Percentiles rank a stretch among this genome's conserved stretches.
phyloP scores from a whole-genome alignment of 2,797 vertebrate genomes.

The Dendrocincla tyrannina region DNA sequence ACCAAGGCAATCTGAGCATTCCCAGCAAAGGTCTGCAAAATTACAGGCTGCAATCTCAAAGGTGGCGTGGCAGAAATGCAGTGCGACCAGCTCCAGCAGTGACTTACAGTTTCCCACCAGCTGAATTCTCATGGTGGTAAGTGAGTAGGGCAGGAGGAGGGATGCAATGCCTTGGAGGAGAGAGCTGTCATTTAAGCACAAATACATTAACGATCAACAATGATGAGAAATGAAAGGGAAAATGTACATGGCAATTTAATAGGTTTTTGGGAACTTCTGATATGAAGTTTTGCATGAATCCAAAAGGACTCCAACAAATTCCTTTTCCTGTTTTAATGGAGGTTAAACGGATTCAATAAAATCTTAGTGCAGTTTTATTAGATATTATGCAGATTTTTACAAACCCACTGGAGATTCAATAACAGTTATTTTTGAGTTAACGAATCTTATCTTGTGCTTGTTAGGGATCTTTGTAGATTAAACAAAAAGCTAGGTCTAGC shows the following conservation, averaged over 20 bases:
- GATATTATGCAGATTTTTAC: constrained; percentile 59
- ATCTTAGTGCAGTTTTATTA: constrained; percentile 54
- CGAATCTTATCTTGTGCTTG: constrained; percentile 23
- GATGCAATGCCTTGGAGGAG: not conserved
- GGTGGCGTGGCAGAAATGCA: not conserved
- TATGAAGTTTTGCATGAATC: constrained; percentile 2
- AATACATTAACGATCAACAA: constrained; percentile 46
- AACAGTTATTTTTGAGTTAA: constrained; percentile 55
- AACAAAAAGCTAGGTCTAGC: constrained; percentile 35
- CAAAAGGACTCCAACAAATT: not conserved
- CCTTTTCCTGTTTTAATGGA: constrained; percentile 25
- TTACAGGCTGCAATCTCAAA: not conserved
- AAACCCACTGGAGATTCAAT: constrained; percentile 46
- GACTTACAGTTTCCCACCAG: not conserved
- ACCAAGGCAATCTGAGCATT: not conserved
- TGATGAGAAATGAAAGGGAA: constrained; percentile 46
- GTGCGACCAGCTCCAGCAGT: not conserved
- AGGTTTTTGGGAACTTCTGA: constrained; percentile 32
- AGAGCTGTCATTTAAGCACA: constrained; percentile 4
- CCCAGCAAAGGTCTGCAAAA: constrained; percentile 40
- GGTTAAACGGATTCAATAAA: constrained; percentile 54
- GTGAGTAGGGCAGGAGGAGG: not conserved
- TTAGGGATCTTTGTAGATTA: constrained; percentile 51
- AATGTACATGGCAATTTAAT: constrained; percentile 16
- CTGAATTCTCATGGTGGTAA: not conserved